Percentiles rank a stretch among this genome's conserved stretches.
phyloP scores from a whole-genome alignment of 1,140 invertebrate species.

The Drosophila erecta region DNA sequence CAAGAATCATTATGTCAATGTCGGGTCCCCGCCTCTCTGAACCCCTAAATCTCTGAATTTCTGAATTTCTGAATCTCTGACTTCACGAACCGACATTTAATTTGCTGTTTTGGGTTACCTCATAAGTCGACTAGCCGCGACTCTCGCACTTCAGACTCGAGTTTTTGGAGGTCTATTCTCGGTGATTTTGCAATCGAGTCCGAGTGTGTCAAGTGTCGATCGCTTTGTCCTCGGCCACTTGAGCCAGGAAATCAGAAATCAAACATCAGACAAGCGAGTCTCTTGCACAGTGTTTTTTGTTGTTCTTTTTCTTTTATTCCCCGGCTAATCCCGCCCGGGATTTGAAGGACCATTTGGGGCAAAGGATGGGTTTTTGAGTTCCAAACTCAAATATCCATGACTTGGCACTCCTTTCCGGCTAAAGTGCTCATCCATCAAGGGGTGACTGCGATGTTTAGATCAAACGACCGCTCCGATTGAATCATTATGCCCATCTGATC shows the following conservation, averaged over 20 bases:
- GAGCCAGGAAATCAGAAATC: slow-evolving; percentile 19
- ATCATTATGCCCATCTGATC: slow-evolving; percentile 17
- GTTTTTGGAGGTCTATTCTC: slow-evolving; percentile 54
- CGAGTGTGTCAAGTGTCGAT: slow-evolving; percentile 57
- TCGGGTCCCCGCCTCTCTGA: slow-evolving; percentile 38
- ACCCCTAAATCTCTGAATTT: too few species aligned
- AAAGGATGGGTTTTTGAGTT: slow-evolving; percentile 12
- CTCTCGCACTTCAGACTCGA: slow-evolving; percentile 53
- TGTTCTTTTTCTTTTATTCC: too few species aligned
- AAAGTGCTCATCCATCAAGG: slow-evolving; percentile 27
- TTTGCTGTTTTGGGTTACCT: slow-evolving; percentile 73
- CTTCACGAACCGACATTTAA: slow-evolving; percentile 44
- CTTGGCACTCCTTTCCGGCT: slow-evolving; percentile 26
- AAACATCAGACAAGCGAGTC: neutral
- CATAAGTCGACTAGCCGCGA: slow-evolving; percentile 33
- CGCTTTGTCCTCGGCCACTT: slow-evolving; percentile 6
- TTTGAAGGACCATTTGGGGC: slow-evolving; percentile 5
- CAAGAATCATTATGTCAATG: slow-evolving; percentile 81
- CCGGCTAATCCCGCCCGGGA: neutral
- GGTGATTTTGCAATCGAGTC: slow-evolving; percentile 59
- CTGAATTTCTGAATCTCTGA: neutral
- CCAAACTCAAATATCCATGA: slow-evolving; percentile 14
- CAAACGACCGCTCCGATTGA: slow-evolving; percentile 34
- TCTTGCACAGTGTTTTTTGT: neutral
- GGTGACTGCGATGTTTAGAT: slow-evolving; percentile 4